Percentiles rank a stretch among this genome's conserved stretches.
These are phyloP conservation scores for Fopius arisanus DNA, from an alignment of 1,140 invertebrate species.

Conservation along the genomic window DNA sequence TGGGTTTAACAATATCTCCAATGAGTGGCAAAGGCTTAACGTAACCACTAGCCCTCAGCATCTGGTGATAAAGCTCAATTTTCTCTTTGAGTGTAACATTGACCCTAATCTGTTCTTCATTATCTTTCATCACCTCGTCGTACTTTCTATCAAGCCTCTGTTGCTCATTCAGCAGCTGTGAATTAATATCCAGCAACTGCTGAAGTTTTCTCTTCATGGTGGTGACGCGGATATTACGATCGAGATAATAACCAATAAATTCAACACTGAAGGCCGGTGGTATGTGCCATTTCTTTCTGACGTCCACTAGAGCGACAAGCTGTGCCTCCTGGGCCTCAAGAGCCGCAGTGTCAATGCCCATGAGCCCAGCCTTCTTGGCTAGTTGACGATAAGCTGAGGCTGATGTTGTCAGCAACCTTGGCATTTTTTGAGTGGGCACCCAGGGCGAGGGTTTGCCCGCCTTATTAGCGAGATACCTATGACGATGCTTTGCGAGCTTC, in stretches of 20 bases:
- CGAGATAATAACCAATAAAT: slow-evolving; percentile 93
- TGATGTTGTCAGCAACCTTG: slow-evolving; percentile 86
- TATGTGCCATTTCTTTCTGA: slow-evolving; percentile 93
- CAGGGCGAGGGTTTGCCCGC: slow-evolving; percentile 80
- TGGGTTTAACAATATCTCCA: slow-evolving; percentile 52
- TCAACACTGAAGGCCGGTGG: slow-evolving; percentile 91
- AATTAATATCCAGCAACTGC: slow-evolving; percentile 79
- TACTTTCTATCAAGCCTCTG: slow-evolving; percentile 78
- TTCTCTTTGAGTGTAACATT: slow-evolving; percentile 70
- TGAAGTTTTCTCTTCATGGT: slow-evolving; percentile 80
- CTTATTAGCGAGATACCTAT: slow-evolving; percentile 80
- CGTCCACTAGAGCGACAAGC: slow-evolving; percentile 79
- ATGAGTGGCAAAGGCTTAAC: slow-evolving; percentile 52
- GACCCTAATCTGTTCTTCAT: slow-evolving; percentile 59
- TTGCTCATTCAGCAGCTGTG: slow-evolving; percentile 75
- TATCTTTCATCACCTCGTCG: slow-evolving; percentile 71
- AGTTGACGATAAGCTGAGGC: slow-evolving; percentile 87
- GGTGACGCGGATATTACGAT: slow-evolving; percentile 80
- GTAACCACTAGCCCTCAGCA: slow-evolving; percentile 52
- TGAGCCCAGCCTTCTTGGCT: slow-evolving; percentile 85
- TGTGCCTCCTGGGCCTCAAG: slow-evolving; percentile 84
- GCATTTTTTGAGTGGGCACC: slow-evolving; percentile 95
- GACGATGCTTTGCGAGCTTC: slow-evolving; percentile 79
- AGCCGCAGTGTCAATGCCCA: slow-evolving; percentile 84
- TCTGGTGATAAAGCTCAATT: slow-evolving; percentile 57